These are phyloP conservation scores for Bellardia pandia DNA, from an alignment of 2,888 invertebrate genomes.

Conservation along the genomic window DNA sequence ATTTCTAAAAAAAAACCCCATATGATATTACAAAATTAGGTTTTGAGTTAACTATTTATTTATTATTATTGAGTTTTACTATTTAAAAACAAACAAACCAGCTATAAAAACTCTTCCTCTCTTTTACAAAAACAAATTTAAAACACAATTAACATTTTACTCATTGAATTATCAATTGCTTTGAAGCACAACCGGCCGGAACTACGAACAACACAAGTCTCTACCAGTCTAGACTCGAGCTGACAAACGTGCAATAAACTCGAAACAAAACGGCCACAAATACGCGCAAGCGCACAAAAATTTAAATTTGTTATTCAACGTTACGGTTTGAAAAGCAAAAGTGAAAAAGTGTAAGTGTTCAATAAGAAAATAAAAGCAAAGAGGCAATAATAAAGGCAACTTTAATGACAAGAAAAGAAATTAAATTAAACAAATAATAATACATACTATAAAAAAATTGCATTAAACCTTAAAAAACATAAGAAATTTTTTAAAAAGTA, in stretches of 20 bases:
- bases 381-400: conserved; percentile 38
- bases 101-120: conserved; percentile 38
- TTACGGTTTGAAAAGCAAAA: conserved; percentile 63
- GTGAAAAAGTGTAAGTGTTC: conserved; percentile 66
- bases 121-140: conserved; percentile 4
- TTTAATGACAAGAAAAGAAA: conserved; percentile 26
- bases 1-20: neutral
- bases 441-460: conserved; percentile 20
- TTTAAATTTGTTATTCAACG: conserved; percentile 43
- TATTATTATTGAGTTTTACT: neutral
- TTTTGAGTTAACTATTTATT: conserved; percentile 26
- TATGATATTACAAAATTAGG: conserved; percentile 40
- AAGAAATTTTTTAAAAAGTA: conserved; percentile 9
- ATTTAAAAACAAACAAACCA: neutral
- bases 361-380: conserved; percentile 20
- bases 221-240: conserved; percentile 49
- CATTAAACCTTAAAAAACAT: conserved; percentile 28
- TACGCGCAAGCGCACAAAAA: conserved; percentile 64
- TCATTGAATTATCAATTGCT: conserved; percentile 51
- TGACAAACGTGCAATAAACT: conserved; percentile 66
- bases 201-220: conserved; percentile 49
- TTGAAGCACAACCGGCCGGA: conserved; percentile 63
- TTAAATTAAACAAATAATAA: conserved; percentile 17
- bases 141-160: conserved; percentile 62
- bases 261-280: conserved; percentile 61